A percentile compares a stretch with the other conserved stretches of the same genome.
phyloP scores from a whole-genome alignment of 2,888 invertebrate species.

The Latrodectus elegans region DNA sequence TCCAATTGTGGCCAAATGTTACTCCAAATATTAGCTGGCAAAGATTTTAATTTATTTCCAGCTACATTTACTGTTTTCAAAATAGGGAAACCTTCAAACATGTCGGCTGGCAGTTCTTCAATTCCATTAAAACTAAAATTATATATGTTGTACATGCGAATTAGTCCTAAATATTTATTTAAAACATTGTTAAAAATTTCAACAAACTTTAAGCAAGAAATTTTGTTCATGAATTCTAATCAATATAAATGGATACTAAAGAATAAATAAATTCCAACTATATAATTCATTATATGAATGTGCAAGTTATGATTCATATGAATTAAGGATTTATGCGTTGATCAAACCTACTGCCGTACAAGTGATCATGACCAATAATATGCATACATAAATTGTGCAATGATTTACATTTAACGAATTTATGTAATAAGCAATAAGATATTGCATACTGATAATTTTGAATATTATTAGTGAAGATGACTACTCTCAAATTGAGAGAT shows the following conservation, averaged over 20 bases:
- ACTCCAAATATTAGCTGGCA: slow-evolving; percentile 41
- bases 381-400: too few relatives aligned
- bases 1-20: slow-evolving; percentile 53
- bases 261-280: too few relatives aligned
- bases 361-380: too few relatives aligned
- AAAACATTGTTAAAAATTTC: not conserved
- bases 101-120: slow-evolving; percentile 45
- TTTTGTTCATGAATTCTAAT: not conserved
- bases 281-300: too few relatives aligned
- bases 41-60: slow-evolving; percentile 43
- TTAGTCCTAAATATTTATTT: not conserved
- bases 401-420: too few relatives aligned
- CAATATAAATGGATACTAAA: not conserved
- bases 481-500: too few relatives aligned
- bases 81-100: slow-evolving; percentile 53
- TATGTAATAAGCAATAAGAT: too few relatives aligned
- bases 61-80: slow-evolving; percentile 29
- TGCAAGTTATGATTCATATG: too few relatives aligned
- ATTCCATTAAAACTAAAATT: slow-evolving; percentile 41
- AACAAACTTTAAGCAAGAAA: not conserved
- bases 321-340: too few relatives aligned
- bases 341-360: too few relatives aligned
- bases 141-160: not conserved
- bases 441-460: too few relatives aligned
- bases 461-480: too few relatives aligned